Conservation (phyloP, 2,797 vertebrate genomes). For the Macrochelys suwanniensis region DNA sequence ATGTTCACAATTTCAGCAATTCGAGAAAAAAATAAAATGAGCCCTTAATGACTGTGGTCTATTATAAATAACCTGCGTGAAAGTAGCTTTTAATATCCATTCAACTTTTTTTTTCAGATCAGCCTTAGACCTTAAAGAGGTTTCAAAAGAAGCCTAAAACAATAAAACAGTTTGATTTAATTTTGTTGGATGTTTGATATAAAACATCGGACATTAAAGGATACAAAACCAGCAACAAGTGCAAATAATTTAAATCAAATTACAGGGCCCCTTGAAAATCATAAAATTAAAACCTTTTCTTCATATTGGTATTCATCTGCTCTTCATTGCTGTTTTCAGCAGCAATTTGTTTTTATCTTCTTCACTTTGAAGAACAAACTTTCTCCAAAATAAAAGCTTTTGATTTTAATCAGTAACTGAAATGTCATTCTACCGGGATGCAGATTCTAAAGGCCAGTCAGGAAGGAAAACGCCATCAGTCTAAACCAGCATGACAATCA, state of each 20-base stretch:
- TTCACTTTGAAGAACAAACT: constrained; percentile 82
- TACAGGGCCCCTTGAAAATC: constrained; percentile 77
- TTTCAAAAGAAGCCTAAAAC: constrained; percentile 72
- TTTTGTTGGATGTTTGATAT: constrained; percentile 73
- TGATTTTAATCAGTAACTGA: constrained; percentile 67
- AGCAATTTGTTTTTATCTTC: constrained; percentile 76
- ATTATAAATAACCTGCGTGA: constrained; percentile 76
- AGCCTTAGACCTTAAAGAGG: constrained; percentile 63
- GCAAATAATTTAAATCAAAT: constrained; percentile 69
- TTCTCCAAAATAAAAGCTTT: constrained; percentile 60
- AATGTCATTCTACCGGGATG: constrained; percentile 54
- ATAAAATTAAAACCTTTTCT: constrained; percentile 78
- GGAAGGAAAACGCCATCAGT: constrained; percentile 14
- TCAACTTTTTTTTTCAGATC: constrained; percentile 2
- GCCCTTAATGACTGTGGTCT: constrained; percentile 71
- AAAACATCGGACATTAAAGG: constrained; percentile 70
- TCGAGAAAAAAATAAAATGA: constrained; percentile 51
- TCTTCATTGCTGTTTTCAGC: constrained; percentile 71
- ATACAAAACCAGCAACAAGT: constrained; percentile 70
- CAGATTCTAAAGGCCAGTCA: constrained; percentile 38
- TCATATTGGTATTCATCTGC: constrained; percentile 70
- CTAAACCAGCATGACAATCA: background rate
- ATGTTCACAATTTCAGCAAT: constrained; percentile 48
- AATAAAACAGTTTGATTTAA: constrained; percentile 74
- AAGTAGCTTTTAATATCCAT: constrained; percentile 66